Evolutionary conservation across 2,888 invertebrate genomes (phyloP).

Genomic region (Noctua janthina): DNA sequence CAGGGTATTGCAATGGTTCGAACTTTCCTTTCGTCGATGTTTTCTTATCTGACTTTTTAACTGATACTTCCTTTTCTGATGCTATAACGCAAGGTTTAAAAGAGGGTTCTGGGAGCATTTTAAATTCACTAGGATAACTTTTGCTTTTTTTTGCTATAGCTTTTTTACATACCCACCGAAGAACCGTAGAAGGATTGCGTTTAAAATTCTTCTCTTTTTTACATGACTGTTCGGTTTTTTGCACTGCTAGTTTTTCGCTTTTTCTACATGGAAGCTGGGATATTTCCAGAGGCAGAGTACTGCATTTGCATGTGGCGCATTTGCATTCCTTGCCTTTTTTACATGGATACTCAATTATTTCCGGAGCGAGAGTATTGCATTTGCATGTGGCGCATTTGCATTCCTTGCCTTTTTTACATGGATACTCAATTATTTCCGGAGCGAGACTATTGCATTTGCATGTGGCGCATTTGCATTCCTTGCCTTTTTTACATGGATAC

Average conservation of each 20-base stretch:
- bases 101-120: background rate
- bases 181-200: background rate
- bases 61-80: background rate
- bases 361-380: background rate
- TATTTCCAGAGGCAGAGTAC: background rate
- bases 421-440: background rate
- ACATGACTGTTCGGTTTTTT: background rate
- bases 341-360: background rate
- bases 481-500: background rate
- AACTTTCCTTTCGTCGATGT: conserved; percentile 46
- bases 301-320: conserved; percentile 12
- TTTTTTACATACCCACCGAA: conserved; percentile 1
- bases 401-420: background rate
- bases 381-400: conserved; percentile 15
- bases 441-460: conserved; percentile 8
- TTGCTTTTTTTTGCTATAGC: conserved; percentile 5
- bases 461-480: conserved; percentile 6
- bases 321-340: conserved; percentile 12
- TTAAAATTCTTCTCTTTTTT: conserved; percentile 9
- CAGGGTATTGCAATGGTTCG: conserved; percentile 6
- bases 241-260: background rate
- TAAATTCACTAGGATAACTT: background rate
- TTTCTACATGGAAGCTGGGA: conserved; percentile 21
- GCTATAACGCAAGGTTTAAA: background rate
- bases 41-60: conserved; percentile 34